A percentile compares a stretch with the other conserved stretches of the same genome.
Conservation (phyloP, 2,888 invertebrate species). For the Danaus chrysippus region DNA sequence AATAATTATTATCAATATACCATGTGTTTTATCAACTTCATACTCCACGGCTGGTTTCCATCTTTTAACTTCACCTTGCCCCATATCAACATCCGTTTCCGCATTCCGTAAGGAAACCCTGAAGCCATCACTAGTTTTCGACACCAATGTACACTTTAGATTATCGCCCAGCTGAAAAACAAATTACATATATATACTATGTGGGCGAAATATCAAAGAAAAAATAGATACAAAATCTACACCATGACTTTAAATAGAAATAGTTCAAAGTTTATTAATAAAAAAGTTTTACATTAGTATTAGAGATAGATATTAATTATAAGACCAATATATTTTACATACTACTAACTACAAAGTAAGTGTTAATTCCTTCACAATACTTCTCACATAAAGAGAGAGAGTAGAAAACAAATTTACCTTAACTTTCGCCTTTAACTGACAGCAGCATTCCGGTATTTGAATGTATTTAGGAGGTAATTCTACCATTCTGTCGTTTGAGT, state of each 20-base stretch:
- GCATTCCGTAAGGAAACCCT: conserved; percentile 40
- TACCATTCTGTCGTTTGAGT: conserved; percentile 32
- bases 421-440: conserved; percentile 39
- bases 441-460: conserved; percentile 54
- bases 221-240: too few species aligned
- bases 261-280: too few species aligned
- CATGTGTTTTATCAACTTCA: conserved; percentile 5
- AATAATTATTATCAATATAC: conserved; percentile 13
- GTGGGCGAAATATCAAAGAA: too few species aligned
- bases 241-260: too few species aligned
- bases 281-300: too few species aligned
- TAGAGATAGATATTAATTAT: too few species aligned
- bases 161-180: conserved; percentile 44
- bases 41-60: conserved; percentile 55
- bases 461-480: conserved; percentile 40
- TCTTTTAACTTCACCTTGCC: conserved; percentile 44
- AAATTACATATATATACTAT: neutral
- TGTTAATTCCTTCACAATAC: too few species aligned
- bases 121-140: conserved; percentile 34
- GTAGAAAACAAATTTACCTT: conserved; percentile 40
- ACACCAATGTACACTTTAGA: conserved; percentile 42
- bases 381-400: too few species aligned
- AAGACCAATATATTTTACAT: too few species aligned
- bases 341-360: too few species aligned
- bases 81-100: conserved; percentile 34